Percentiles rank a stretch among this genome's conserved stretches.
Evolutionary conservation across 2,113 vertebrate genomes (phyloP).

Genomic region (Sturnira hondurensis): DNA sequence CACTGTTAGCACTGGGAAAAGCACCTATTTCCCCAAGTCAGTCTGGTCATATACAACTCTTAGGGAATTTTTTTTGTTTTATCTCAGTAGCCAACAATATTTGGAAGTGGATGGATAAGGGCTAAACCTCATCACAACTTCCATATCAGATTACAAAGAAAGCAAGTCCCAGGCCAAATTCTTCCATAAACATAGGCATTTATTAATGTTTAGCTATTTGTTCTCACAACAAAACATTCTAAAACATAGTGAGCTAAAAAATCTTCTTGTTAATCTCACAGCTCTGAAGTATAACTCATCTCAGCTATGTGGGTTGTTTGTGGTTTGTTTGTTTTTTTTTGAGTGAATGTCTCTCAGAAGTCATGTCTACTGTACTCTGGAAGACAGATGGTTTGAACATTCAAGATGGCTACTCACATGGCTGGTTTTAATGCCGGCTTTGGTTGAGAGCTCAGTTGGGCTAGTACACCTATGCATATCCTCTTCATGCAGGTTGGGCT

Average conservation of each 20-base stretch:
- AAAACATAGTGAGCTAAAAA: background rate
- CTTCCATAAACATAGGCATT: background rate
- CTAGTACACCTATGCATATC: background rate
- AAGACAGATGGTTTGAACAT: background rate
- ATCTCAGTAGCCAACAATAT: background rate
- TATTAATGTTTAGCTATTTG: background rate
- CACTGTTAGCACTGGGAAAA: background rate
- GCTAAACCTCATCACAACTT: background rate
- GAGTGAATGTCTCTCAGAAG: background rate
- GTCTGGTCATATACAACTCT: background rate
- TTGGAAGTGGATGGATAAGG: background rate
- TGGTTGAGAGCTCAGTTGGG: background rate
- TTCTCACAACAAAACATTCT: background rate
- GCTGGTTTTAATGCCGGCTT: background rate
- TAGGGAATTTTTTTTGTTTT: background rate
- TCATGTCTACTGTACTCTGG: background rate
- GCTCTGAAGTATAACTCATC: background rate
- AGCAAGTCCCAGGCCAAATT: background rate
- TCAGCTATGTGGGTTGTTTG: background rate
- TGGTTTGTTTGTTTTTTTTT: background rate
- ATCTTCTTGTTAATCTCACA: background rate
- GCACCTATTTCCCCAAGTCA: background rate
- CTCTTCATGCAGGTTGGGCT: background rate
- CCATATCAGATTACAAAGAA: background rate
- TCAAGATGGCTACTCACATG: background rate